Evolutionary conservation across 2,113 vertebrate genomes (phyloP).

Genomic region (Trogon melanurus): DNA sequence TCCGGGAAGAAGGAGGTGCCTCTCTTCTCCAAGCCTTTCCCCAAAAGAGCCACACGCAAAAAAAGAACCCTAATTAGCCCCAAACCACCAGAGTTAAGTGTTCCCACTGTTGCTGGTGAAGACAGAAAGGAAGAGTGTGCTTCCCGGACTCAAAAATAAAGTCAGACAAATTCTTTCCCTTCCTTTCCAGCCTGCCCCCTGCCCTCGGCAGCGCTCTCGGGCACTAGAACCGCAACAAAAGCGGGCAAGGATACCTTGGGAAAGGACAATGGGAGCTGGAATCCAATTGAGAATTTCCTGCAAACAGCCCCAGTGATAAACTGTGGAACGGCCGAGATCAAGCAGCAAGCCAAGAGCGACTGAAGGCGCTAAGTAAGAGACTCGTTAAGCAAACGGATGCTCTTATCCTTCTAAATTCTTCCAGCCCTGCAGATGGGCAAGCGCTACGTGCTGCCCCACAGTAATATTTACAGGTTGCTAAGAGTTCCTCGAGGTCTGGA

Average conservation of each 20-base stretch:
- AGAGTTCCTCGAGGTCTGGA: conserved; percentile 75
- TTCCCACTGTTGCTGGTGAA: not conserved
- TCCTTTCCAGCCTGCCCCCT: not conserved
- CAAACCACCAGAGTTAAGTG: not conserved
- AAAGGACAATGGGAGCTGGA: not conserved
- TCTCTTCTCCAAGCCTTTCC: not conserved
- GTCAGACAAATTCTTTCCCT: not conserved
- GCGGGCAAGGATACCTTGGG: not conserved
- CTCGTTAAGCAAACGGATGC: not conserved
- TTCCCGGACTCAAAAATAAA: not conserved
- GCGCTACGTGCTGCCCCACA: not conserved
- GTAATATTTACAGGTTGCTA: conserved; percentile 80
- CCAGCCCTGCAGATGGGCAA: not conserved
- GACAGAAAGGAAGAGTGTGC: not conserved
- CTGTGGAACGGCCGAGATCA: not conserved
- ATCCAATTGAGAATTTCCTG: conserved; percentile 19
- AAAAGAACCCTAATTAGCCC: not conserved
- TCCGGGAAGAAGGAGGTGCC: not conserved
- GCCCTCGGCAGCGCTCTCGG: not conserved
- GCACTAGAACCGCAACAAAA: not conserved
- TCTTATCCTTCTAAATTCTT: conserved; percentile 19
- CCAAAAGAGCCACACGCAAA: not conserved
- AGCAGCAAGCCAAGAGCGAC: not conserved
- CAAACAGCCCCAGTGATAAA: not conserved
- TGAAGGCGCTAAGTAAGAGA: not conserved